These are phyloP conservation scores for Margarornis squamiger DNA, from an alignment of 2,797 vertebrate genomes.

Conservation along the genomic window DNA sequence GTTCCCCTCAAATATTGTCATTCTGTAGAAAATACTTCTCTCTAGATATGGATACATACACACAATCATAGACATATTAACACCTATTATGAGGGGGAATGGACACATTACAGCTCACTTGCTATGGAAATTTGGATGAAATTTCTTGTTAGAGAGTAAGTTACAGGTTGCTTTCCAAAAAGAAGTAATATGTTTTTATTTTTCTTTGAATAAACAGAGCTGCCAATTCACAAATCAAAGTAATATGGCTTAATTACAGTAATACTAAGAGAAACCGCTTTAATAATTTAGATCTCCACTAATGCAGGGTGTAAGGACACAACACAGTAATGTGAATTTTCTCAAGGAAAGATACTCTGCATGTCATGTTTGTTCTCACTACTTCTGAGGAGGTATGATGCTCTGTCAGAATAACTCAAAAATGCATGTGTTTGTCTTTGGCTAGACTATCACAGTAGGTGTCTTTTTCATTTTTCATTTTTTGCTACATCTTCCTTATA, in stretches of 20 bases:
- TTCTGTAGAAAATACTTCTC: not conserved
- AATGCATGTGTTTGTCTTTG: not conserved
- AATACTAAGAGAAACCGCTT: not conserved
- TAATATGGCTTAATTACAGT: not conserved
- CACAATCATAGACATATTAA: not conserved
- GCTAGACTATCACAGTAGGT: not conserved
- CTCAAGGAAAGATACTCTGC: not conserved
- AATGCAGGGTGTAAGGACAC: not conserved
- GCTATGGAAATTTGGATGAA: not conserved
- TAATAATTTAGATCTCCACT: not conserved
- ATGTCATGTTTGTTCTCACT: not conserved
- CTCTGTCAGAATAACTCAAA: not conserved
- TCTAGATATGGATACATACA: not conserved
- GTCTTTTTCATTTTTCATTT: conserved; percentile 26
- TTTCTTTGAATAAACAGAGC: not conserved
- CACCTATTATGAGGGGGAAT: not conserved
- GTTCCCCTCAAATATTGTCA: not conserved
- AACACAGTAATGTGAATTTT: not conserved
- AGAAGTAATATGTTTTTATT: not conserved
- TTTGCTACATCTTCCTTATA: conserved; percentile 33
- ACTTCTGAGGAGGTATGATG: not conserved
- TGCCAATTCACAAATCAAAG: not conserved
- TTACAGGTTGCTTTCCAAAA: not conserved
- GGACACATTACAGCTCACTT: not conserved
- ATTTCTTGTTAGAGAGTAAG: not conserved